Evolutionary conservation across 2,888 invertebrate species (phyloP).

Genomic region (Meteorus colon): DNA sequence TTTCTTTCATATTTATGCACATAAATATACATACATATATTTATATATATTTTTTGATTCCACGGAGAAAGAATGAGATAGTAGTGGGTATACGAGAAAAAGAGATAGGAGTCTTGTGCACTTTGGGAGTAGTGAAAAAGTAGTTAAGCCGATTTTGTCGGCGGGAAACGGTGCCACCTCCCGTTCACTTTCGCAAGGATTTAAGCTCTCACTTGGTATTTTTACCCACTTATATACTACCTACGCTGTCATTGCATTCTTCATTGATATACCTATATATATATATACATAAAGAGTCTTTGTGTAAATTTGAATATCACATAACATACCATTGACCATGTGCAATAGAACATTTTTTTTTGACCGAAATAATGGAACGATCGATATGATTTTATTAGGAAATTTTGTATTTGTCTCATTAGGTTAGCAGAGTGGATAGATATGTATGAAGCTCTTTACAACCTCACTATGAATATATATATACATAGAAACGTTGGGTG

Average conservation of each 20-base stretch:
- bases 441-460: slow-evolving; percentile 24
- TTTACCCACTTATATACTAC: not conserved
- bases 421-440: not conserved
- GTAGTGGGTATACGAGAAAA: not conserved
- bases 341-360: slow-evolving; percentile 36
- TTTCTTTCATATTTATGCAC: slow-evolving; percentile 9
- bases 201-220: slow-evolving; percentile 20
- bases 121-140: slow-evolving; percentile 57
- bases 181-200: slow-evolving; percentile 13
- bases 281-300: not conserved
- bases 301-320: slow-evolving; percentile 15
- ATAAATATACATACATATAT: not conserved
- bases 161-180: slow-evolving; percentile 49
- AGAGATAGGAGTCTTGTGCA: slow-evolving; percentile 40
- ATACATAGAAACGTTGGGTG: not conserved
- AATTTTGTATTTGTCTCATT: not conserved
- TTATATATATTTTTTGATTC: not conserved
- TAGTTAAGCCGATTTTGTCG: slow-evolving; percentile 63
- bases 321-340: slow-evolving; percentile 38
- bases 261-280: not conserved
- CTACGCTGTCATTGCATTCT: not conserved
- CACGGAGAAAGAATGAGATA: slow-evolving; percentile 24
- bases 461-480: slow-evolving; percentile 14
- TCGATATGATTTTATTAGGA: slow-evolving; percentile 27
- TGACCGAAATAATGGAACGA: slow-evolving; percentile 35